Evolutionary conservation across 2,797 vertebrate species (phyloP).

Genomic region (Sebastes reedi): DNA sequence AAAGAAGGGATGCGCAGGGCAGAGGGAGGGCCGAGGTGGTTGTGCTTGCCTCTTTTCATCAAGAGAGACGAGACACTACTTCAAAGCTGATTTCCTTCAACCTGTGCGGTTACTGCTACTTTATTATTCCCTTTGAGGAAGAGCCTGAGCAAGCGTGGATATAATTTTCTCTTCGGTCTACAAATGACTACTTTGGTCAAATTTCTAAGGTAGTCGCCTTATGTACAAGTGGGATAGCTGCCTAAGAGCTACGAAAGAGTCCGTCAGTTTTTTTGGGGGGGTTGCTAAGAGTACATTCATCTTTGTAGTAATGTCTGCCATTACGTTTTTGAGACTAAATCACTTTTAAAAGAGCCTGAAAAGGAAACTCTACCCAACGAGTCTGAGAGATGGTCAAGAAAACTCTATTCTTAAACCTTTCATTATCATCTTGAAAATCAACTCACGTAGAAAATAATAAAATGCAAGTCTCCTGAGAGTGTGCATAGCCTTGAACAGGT

Average conservation of each 20-base stretch:
- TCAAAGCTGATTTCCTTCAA: conserved; percentile 61
- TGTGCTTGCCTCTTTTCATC: conserved; percentile 21
- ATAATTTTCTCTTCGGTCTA: conserved; percentile 46
- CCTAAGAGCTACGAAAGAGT: neutral
- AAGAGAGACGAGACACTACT: conserved; percentile 34
- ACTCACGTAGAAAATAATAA: conserved; percentile 40
- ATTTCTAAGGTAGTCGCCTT: conserved; percentile 23
- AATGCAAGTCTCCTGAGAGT: conserved; percentile 37
- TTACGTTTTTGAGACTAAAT: conserved; percentile 44
- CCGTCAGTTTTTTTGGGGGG: neutral
- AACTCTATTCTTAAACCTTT: conserved; percentile 31
- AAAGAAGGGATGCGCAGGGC: neutral
- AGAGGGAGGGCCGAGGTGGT: conserved; percentile 6
- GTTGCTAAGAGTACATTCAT: conserved; percentile 14
- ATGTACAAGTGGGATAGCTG: conserved; percentile 2
- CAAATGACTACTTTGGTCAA: conserved; percentile 57
- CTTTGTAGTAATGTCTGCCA: conserved; percentile 37
- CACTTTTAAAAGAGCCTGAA: conserved; percentile 31
- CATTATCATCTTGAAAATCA: conserved; percentile 49
- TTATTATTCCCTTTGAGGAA: conserved; percentile 65
- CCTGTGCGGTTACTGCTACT: conserved; percentile 36
- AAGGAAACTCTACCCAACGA: neutral
- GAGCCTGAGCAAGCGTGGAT: conserved; percentile 3
- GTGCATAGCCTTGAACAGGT: conserved; percentile 37
- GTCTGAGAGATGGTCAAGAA: conserved; percentile 48